These are phyloP conservation scores for Urocolius indicus DNA, from an alignment of 2,113 vertebrate genomes.

Conservation along the genomic window DNA sequence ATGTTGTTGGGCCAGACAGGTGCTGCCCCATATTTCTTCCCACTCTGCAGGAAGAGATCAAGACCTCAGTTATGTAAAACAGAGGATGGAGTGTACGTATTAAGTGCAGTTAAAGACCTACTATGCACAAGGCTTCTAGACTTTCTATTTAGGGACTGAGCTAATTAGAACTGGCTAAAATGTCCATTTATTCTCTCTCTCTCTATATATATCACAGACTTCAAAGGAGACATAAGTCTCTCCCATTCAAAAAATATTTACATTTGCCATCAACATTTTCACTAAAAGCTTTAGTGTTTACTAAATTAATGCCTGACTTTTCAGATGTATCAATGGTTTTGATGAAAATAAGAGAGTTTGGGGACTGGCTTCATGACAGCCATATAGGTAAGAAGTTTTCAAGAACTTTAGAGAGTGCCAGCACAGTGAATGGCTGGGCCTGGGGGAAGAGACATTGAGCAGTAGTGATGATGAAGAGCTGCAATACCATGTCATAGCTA, in stretches of 20 bases:
- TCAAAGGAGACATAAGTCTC: neutral
- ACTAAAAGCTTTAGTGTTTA: neutral
- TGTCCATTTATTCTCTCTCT: neutral
- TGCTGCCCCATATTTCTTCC: neutral
- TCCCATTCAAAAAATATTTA: neutral
- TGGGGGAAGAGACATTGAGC: neutral
- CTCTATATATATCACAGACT: neutral
- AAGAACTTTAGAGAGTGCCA: neutral
- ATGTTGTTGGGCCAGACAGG: neutral
- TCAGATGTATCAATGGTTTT: neutral
- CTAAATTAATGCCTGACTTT: neutral
- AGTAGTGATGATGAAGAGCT: neutral
- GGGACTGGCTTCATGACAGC: neutral
- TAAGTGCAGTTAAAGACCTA: neutral
- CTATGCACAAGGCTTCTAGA: neutral
- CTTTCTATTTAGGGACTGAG: neutral
- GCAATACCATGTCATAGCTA: neutral
- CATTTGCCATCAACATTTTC: neutral
- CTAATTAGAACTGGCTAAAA: neutral
- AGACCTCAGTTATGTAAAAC: neutral
- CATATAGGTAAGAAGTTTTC: neutral
- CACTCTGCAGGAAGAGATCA: constrained; percentile 5
- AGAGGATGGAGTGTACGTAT: neutral
- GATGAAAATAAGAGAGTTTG: neutral
- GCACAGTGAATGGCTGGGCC: neutral